Base-by-base conservation (phyloP, 2,888 invertebrate genomes). In the Lamproptera curius region DNA sequence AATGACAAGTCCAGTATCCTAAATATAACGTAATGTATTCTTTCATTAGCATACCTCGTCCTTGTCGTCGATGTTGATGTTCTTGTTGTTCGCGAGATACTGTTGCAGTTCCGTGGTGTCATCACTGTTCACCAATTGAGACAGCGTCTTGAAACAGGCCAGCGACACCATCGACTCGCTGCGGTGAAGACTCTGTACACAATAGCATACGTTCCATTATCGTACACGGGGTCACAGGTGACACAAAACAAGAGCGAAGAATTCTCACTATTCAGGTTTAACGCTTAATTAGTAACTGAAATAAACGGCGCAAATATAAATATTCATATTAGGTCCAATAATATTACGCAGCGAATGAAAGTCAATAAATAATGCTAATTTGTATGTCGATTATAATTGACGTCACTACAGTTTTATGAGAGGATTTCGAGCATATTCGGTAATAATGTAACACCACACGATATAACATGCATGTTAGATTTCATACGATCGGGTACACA, bases 161-260 rank as follows among this genome's bases (percentile, higher is more conserved):
- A 95, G 90, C 61, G 95, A 95, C 89, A 95, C 93, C 95, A 96
- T 95, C 90, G 95, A 95, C 90, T 96, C 95, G 82, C 93, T 92
- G 87, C 94, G 93, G 80, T 94, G 94, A 79, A 95, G 92, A 86
- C 95, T 94, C 95, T 95, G 88, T 46, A 74, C 35, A 31, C 37
- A 42, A 38, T n/a, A 38, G 13, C n/a, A 37, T 2, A 31, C 71
- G 73, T 66, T 48, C 14, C 4, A 1, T 11, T 31, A 11, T 31
- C 28, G n/a, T 31, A 41, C 16, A 36, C 11, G 2, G 1, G 16
- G 2, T 5, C 5, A 16, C 15, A 16, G 16, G 36, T 16, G 15
- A 43, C 14, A 2, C 23, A 34, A 13, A 10, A 5, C 34, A 34
- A 23, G 14, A 42, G 14, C 1, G 10, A 15, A n/a, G 13, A 10